Evolutionary conservation across 2,797 vertebrate species (phyloP).

Genomic region (Gymnocypris eckloni): DNA sequence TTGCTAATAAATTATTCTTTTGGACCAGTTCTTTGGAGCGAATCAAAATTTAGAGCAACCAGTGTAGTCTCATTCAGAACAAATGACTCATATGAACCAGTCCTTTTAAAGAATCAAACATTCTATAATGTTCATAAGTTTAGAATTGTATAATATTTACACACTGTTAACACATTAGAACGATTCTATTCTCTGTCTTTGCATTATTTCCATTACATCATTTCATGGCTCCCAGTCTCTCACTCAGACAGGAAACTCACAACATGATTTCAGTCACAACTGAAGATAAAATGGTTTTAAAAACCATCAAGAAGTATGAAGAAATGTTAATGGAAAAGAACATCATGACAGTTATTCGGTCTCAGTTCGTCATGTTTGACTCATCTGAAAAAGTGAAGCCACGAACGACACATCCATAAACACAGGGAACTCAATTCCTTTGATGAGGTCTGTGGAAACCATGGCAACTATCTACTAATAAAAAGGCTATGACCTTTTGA

Average conservation of each 20-base stretch:
- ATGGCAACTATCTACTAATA: slow-evolving; percentile 44
- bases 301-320: not conserved
- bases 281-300: not conserved
- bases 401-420: slow-evolving; percentile 1
- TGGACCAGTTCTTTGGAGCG: not conserved
- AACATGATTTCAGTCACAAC: not conserved
- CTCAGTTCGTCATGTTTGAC: not conserved
- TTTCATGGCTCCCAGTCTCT: not conserved
- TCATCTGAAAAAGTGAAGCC: slow-evolving; percentile 15
- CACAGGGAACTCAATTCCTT: slow-evolving; percentile 9
- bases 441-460: slow-evolving; percentile 32
- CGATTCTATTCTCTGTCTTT: not conserved
- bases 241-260: not conserved
- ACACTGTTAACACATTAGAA: not conserved
- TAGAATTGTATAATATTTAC: not conserved
- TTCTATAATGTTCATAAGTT: not conserved
- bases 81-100: not conserved
- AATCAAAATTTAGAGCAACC: not conserved
- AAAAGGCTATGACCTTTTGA: slow-evolving; percentile 47
- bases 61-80: not conserved
- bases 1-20: not conserved
- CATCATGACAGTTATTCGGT: not conserved
- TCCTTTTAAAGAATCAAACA: not conserved
- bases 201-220: not conserved
- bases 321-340: not conserved